Evolutionary conservation across 1,140 invertebrate genomes (phyloP), one percentile per base, ranked within the genome.

Genomic region (Chionoecetes opilio): DNA sequence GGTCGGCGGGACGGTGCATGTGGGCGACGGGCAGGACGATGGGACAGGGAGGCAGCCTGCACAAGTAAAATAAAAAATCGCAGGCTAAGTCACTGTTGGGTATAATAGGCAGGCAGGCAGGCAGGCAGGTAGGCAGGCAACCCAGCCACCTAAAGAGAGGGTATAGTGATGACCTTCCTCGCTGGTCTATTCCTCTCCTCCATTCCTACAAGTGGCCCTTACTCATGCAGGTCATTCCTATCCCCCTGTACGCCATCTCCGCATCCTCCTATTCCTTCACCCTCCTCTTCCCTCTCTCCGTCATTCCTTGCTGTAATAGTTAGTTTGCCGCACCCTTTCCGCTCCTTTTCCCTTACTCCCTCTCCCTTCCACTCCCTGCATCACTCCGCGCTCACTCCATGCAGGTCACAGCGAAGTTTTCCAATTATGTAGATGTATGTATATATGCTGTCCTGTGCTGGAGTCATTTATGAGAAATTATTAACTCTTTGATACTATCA

Each of bases 391-490:
- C 63, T n/a, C 63, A n/a, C 37, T n/a, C 21, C 63, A 75, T n/a
- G 37, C 37, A 87, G 32, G 85, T 87, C 85, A 87, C 32, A 75
- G 63, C 63, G 26, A 75, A 75, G 63, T 75, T 75, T 75, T 75
- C 21, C 6, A 26, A 75, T 75, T 75, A 75, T 75, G 63, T 26
- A 75, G 63, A 75, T 75, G 63, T 75, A 75, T 75, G 63, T 75
- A 75, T 75, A 75, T 75, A 75, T 75, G 63, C 63, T 21, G 63
- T 75, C 63, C 63, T n/a, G 63, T 26, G 63, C 63, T 26, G 63
- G 63, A n/a, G 63, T 75, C 63, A 37, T 38, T 32, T 31, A 37
- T 85, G 37, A 87, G 85, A 87, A 87, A 87, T 87, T 87, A 38
- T 35, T 38, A 37, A 38, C 37, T 87, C 37, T 87, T n/a, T 87